Percentiles rank a stretch among this genome's conserved stretches.
These are phyloP conservation scores for Heliothis virescens DNA, from an alignment of 1,140 invertebrate genomes.

Conservation along the genomic window DNA sequence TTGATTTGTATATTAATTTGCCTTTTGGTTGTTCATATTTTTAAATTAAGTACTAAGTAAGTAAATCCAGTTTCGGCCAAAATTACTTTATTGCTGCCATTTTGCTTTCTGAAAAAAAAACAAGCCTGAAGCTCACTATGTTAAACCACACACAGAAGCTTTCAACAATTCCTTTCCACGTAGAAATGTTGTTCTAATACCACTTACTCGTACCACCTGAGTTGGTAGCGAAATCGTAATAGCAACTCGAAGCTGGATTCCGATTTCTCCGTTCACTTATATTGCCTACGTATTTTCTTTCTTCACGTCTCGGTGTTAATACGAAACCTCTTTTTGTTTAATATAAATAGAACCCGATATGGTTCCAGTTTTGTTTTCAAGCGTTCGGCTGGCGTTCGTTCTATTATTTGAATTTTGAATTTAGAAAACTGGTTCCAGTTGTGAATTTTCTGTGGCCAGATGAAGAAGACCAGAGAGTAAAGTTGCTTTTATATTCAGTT, in stretches of 20 bases:
- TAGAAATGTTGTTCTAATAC: not conserved
- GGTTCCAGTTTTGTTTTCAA: constrained; percentile 9
- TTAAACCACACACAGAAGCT: not conserved
- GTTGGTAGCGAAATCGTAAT: not conserved
- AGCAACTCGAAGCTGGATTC: constrained; percentile 13
- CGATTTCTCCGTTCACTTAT: constrained; percentile 5
- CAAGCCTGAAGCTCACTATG: too few relatives aligned
- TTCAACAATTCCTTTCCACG: not conserved
- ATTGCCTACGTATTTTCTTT: constrained; percentile 24
- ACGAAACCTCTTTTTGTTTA: constrained; percentile 29
- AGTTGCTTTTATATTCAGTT: not conserved
- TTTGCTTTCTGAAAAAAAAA: too few relatives aligned
- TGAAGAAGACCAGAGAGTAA: not conserved
- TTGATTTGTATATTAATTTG: too few relatives aligned
- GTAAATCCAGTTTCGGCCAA: too few relatives aligned
- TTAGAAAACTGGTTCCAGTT: not conserved
- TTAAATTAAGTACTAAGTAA: too few relatives aligned
- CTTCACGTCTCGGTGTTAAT: constrained; percentile 15
- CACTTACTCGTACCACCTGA: not conserved
- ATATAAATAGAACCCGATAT: constrained; percentile 29
- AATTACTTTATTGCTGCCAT: too few relatives aligned
- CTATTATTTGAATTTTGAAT: constrained; percentile 22
- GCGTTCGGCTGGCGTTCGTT: not conserved
- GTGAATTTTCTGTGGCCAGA: not conserved
- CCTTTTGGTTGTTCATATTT: too few relatives aligned